Base-by-base conservation (phyloP, 2,797 vertebrate species). In the Tiaroga cobitis region DNA sequence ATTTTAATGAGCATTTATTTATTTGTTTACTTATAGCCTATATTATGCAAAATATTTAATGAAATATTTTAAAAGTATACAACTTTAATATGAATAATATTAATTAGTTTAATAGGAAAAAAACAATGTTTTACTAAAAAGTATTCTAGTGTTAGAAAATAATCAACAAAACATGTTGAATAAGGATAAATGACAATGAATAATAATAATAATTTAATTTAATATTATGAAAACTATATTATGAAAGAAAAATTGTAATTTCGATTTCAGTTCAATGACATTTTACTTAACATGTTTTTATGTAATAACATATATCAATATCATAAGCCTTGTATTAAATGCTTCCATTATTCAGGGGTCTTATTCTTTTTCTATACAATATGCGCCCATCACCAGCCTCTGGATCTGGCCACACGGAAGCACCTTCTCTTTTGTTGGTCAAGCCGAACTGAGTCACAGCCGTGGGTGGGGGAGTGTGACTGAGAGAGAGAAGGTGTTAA, bases 401-500 rank as follows among this genome's bases (percentile, higher is more conserved):
- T 26, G 54, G 19, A 75, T 80, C 19, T 86, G 26, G 74, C 32
- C 56, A 67, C 49, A 59, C 46, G 54, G 65, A 16, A 67, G 4
- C 54, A 87, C n/a, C 34, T 69, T 56, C 39, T 83, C 41, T 77
- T 9, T 13, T 24, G 56, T 37, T 86, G 89, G 89, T 91, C 87
- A 88, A 89, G 73, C 9, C 75, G n/a, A 80, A 72, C 39, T 80
- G 85, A 54, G 72, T 84, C 82, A 86, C 13, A 75, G 41, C 26
- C 16, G 54, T 80, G 84, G 49, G 65, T 81, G 74, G 79, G 85
- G 79, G 86, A 32, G 77, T 72, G 21, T 54, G 81, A 41, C 72
- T 24, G 80, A 80, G 84, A 78, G 54, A 73, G 21, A 51, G 85
- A 79, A 77, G 54, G 69, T 65, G 89, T 75, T 37, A 85, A 39